A percentile compares a stretch with the other conserved stretches of the same genome.
phyloP scores from a whole-genome alignment of 92 coral and sea anemone species.

The Zoanthus sansibaricus region DNA sequence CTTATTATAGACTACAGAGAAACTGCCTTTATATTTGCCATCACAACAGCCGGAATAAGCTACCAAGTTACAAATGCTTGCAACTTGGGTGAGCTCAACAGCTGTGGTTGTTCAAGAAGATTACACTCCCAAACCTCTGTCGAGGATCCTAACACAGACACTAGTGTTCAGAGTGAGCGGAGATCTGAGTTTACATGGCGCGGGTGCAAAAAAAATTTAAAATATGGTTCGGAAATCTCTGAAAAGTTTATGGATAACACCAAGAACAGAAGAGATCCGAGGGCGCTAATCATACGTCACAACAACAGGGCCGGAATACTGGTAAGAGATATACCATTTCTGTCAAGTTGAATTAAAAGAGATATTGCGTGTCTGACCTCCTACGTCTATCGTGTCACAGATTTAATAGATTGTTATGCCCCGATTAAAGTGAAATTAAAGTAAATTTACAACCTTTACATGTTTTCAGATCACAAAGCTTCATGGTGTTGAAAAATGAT shows the following conservation, averaged over 20 bases:
- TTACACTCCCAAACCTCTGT: conserved; percentile 31
- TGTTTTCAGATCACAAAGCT: not conserved
- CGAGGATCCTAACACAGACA: conserved; percentile 49
- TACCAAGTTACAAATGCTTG: conserved; percentile 89
- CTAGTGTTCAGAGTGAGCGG: conserved; percentile 28
- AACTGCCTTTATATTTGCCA: conserved; percentile 95
- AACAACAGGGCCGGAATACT: conserved; percentile 90
- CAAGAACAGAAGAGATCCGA: conserved; percentile 71
- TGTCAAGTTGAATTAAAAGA: not conserved
- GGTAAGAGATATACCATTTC: conserved; percentile 59
- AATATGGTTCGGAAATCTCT: conserved; percentile 78
- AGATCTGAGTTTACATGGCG: conserved; percentile 70
- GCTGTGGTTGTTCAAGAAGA: conserved; percentile 76
- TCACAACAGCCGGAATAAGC: conserved; percentile 94
- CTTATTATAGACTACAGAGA: conserved; percentile 89
- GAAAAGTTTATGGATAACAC: conserved; percentile 72
- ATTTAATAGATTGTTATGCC: not conserved
- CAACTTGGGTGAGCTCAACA: conserved; percentile 74
- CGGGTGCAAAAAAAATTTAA: conserved; percentile 77
- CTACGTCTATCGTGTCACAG: not conserved
- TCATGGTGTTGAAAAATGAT: not conserved
- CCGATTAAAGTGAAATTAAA: conserved; percentile 6
- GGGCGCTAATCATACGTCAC: conserved; percentile 80
- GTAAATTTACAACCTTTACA: not conserved
- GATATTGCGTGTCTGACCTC: not conserved